These are phyloP conservation scores for Phalacrocorax aristotelis DNA, from an alignment of 2,113 vertebrate genomes.

Conservation along the genomic window DNA sequence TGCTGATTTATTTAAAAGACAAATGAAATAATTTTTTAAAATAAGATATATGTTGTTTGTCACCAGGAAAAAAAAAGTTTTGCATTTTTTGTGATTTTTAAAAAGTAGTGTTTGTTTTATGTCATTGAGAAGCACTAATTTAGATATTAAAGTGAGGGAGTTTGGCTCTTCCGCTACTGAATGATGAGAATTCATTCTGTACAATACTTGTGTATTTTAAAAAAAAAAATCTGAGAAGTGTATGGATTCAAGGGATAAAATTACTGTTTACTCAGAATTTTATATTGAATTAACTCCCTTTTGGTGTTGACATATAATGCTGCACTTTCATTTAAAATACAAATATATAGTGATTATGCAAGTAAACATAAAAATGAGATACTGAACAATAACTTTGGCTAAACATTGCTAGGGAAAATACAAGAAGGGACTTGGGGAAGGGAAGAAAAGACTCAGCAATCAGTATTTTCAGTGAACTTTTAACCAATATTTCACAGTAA, in stretches of 20 bases:
- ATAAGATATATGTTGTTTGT: not conserved
- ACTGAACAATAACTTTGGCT: not conserved
- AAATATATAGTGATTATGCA: not conserved
- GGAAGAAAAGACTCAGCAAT: not conserved
- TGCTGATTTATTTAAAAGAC: not conserved
- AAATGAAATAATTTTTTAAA: not conserved
- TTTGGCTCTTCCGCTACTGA: not conserved
- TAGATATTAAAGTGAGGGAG: not conserved
- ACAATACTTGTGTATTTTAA: accelerated
- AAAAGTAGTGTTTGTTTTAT: not conserved
- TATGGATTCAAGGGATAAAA: not conserved
- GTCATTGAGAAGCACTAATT: not conserved
- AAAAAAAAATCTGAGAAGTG: not conserved
- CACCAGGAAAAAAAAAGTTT: not conserved
- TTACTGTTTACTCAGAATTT: not conserved
- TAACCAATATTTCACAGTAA: not conserved
- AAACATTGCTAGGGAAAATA: not conserved
- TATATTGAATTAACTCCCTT: not conserved
- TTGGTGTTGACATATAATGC: not conserved
- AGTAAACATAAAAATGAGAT: not conserved
- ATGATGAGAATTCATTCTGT: not conserved
- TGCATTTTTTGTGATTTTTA: not conserved
- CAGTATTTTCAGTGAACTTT: not conserved
- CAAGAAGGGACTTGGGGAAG: not conserved
- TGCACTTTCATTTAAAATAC: not conserved